A percentile compares a stretch with the other conserved stretches of the same genome.
Conservation (phyloP, 1,140 invertebrate genomes). For the Procambarus clarkii region DNA sequence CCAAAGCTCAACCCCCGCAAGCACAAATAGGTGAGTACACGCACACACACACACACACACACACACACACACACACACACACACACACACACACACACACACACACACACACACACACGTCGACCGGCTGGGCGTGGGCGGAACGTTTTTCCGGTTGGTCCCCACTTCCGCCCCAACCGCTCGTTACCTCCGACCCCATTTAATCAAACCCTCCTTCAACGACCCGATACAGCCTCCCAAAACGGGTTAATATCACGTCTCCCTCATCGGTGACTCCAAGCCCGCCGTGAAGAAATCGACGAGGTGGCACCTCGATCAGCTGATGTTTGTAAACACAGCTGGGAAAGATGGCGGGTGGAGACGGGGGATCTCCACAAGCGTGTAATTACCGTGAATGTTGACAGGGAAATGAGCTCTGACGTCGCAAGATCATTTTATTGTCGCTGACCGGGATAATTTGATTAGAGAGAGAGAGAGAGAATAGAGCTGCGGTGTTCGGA, state of each 20-base stretch:
- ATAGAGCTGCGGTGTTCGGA: too few species aligned
- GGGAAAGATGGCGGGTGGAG: neutral
- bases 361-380: neutral
- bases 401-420: slow-evolving; percentile 46
- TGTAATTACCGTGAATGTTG: slow-evolving; percentile 39
- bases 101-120: slow-evolving; percentile 10
- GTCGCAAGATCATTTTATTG: slow-evolving; percentile 43
- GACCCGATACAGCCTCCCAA: neutral
- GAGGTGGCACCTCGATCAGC: neutral
- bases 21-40: neutral
- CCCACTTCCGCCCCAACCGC: slow-evolving; percentile 10
- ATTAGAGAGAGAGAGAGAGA: slow-evolving; percentile 48
- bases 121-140: slow-evolving; percentile 1
- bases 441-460: slow-evolving; percentile 40
- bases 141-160: slow-evolving; percentile 28
- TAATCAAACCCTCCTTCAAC: neutral
- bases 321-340: neutral
- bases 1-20: too few species aligned
- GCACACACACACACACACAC: neutral
- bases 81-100: slow-evolving; percentile 9
- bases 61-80: neutral
- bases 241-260: neutral
- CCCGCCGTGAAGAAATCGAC: neutral
- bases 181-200: neutral
- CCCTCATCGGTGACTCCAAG: neutral